Evolutionary conservation across 2,888 invertebrate species (phyloP), one percentile per base, ranked within the genome.

Genomic region (Sarcophaga subvicina): DNA sequence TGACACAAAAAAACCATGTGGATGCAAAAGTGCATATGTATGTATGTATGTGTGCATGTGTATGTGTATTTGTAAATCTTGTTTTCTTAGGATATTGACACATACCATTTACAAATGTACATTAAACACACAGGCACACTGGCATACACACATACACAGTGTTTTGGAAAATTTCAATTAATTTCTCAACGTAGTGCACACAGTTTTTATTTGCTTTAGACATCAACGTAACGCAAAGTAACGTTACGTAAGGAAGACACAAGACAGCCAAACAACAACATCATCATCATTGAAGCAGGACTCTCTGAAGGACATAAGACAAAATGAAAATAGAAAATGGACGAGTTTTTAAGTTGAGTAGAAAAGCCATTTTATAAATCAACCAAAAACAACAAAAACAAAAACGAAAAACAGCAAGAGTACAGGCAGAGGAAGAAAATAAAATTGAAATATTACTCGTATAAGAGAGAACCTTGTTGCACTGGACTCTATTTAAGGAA

Each of bases 81-180:
- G 25, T 70, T 66, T 67, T 64, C 45, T 73, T 73, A 54, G n/a
- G 22, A 72, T 86, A 86, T 80, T 83, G 82, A 80, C 82, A 79
- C 71, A 83, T 62, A 76, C 76, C 64, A 66, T 62, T 77, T 49
- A 69, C 22, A 62, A 25, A 62, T 14, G 17, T 62, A 62, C 25
- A 64, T 14, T 11, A 14, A 4, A 64, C 3, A 64, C 1, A 14
- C 14, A 64, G 0, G 11, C 3, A 25, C 25, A 10, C 17, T 54
- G 14, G 17, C 17, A 49, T 10, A 49, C 14, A 12, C 3, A 14
- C 14, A 64, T 27, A 25, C 47, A 59, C 10, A 69, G 20, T 66
- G 54, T 64, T 67, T 76, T 67, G 37, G n/a, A 76, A 85, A 71
- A 67, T 80, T 85, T 77, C 66, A 85, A 85, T 85, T 85, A 85